phyloP scores from a whole-genome alignment of 2,113 vertebrate genomes.

The Amphilophus citrinellus region DNA sequence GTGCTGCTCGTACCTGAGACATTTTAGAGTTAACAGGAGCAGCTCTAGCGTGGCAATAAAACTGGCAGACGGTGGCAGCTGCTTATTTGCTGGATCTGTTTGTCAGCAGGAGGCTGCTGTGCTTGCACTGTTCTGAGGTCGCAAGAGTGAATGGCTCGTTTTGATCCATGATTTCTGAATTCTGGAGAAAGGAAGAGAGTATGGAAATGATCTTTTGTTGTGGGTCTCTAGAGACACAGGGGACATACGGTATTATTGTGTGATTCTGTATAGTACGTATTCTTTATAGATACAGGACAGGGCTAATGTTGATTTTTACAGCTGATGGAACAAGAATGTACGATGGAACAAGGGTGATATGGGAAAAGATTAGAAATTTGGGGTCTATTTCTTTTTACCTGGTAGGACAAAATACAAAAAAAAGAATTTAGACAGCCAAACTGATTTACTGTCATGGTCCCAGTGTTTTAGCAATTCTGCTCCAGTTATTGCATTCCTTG shows the following conservation, averaged over 20 bases:
- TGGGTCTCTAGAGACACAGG: background rate
- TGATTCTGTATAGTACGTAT: background rate
- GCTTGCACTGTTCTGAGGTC: background rate
- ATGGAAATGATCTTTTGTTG: background rate
- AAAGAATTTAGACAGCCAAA: too few species aligned
- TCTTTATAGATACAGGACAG: background rate
- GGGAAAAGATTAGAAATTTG: background rate
- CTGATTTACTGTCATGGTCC: too few species aligned
- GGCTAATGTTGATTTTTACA: background rate
- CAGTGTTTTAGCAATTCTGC: too few species aligned
- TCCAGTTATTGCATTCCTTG: too few species aligned
- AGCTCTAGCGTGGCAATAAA: background rate
- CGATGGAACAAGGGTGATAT: background rate
- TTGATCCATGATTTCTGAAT: background rate
- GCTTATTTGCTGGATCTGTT: background rate
- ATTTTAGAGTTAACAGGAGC: background rate
- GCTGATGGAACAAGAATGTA: background rate
- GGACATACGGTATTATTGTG: background rate
- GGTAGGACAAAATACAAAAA: too few species aligned
- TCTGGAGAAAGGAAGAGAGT: background rate
- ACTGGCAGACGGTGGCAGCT: background rate
- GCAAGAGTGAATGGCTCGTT: background rate
- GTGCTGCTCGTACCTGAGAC: background rate
- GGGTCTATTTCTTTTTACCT: background rate
- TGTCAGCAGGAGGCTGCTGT: background rate